These are phyloP conservation scores for Sitta europaea DNA, from an alignment of 2,113 vertebrate species.

Conservation along the genomic window DNA sequence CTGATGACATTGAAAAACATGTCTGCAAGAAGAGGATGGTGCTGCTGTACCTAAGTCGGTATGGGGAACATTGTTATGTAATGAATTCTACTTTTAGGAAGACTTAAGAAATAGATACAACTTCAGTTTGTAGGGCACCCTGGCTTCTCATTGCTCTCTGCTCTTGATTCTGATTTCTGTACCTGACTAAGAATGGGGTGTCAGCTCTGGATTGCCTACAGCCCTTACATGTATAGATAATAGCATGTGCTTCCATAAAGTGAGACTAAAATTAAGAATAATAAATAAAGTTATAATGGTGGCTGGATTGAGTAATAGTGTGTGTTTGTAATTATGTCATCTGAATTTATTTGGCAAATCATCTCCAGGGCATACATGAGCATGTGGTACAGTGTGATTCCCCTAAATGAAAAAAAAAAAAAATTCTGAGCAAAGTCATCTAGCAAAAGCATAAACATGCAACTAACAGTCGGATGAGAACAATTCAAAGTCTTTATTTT, in stretches of 20 bases:
- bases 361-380: neutral
- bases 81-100: neutral
- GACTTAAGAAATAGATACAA: neutral
- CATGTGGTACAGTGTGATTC: neutral
- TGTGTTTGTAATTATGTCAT: neutral
- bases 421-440: neutral
- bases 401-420: neutral
- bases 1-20: neutral
- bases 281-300: neutral
- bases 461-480: neutral
- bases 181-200: neutral
- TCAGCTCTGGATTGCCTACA: neutral
- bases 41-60: neutral
- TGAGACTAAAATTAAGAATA: neutral
- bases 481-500: neutral
- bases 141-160: neutral
- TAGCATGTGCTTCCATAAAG: fast-evolving
- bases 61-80: neutral
- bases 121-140: neutral
- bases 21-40: neutral
- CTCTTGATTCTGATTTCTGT: neutral
- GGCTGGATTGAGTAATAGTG: neutral
- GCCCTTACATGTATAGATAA: neutral
- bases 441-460: neutral
- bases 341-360: neutral